Conservation (phyloP, 1,140 invertebrate species). For the Gryon sp. region DNA sequence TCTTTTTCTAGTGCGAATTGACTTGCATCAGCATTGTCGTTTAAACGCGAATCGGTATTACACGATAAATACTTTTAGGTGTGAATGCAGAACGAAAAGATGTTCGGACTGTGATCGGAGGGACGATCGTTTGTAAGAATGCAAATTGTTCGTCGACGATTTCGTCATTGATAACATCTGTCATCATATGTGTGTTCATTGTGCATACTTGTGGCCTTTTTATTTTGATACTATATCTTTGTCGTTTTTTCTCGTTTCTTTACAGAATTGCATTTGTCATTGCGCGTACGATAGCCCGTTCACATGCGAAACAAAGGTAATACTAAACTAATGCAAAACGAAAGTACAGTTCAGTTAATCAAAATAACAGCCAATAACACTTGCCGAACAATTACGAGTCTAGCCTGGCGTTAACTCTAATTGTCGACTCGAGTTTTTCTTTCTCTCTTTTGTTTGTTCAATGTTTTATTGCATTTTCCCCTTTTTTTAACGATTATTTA, state of each 20-base stretch:
- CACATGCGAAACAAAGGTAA: slow-evolving; percentile 33
- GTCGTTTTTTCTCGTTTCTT: slow-evolving; percentile 39
- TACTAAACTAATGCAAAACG: slow-evolving; percentile 36
- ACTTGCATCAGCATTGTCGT: background rate
- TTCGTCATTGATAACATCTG: slow-evolving; percentile 33
- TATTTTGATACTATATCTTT: too few relatives aligned
- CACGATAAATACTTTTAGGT: slow-evolving; percentile 45
- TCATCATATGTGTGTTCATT: slow-evolving; percentile 43
- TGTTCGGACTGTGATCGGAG: slow-evolving; percentile 38
- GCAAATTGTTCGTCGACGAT: slow-evolving; percentile 36
- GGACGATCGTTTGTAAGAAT: slow-evolving; percentile 30
- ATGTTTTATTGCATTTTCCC: background rate
- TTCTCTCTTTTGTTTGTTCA: background rate
- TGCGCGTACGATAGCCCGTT: slow-evolving; percentile 38
- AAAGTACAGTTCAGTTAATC: slow-evolving; percentile 36
- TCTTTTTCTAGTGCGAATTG: slow-evolving; percentile 2
- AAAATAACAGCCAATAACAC: slow-evolving; percentile 26
- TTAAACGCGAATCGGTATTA: slow-evolving; percentile 30
- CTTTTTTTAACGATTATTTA: slow-evolving; percentile 3
- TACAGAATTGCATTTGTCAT: slow-evolving; percentile 57
- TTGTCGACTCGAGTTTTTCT: background rate
- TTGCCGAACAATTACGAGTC: slow-evolving; percentile 20
- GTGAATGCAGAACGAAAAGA: slow-evolving; percentile 39
- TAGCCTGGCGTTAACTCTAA: slow-evolving; percentile 10
- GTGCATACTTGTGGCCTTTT: slow-evolving; percentile 27